phyloP scores from a whole-genome alignment of 2,888 invertebrate genomes.

The Platypus cylindrus region DNA sequence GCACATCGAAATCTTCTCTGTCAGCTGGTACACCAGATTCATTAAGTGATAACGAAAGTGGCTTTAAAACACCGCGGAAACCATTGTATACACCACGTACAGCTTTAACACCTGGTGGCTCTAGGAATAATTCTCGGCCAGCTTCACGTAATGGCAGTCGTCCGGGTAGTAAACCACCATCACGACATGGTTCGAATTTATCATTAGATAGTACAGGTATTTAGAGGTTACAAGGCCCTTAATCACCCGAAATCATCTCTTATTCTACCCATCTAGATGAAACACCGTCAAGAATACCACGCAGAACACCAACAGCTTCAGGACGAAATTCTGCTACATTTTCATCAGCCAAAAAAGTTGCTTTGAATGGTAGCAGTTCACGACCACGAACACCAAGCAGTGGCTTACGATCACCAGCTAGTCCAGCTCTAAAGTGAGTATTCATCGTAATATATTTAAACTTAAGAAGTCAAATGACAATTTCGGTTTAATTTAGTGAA shows the following conservation, averaged over 20 bases:
- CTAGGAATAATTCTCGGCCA: conserved; percentile 60
- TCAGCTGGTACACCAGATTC: conserved; percentile 84
- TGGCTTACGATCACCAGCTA: conserved; percentile 61
- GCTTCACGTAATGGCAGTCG: conserved; percentile 76
- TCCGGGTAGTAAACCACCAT: conserved; percentile 82
- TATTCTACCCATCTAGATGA: conserved; percentile 43
- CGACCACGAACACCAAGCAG: conserved; percentile 73
- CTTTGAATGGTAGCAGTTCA: conserved; percentile 37
- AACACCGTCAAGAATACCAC: conserved; percentile 74
- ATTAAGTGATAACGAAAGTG: conserved; percentile 74
- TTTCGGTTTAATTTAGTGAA: too few relatives aligned
- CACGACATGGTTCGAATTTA: conserved; percentile 84
- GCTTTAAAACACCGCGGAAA: conserved; percentile 52
- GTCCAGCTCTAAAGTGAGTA: conserved; percentile 55
- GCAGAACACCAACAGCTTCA: conserved; percentile 52
- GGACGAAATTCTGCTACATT: conserved; percentile 35
- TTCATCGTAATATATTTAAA: too few relatives aligned
- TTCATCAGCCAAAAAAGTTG: conserved; percentile 43
- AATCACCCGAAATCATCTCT: background rate
- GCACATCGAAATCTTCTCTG: conserved; percentile 63
- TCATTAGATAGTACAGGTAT: conserved; percentile 83
- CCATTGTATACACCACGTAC: conserved; percentile 57
- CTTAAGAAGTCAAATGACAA: too few relatives aligned
- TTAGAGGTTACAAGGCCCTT: too few relatives aligned
- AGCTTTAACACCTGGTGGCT: conserved; percentile 65